Percentiles rank a stretch among this genome's conserved stretches.
phyloP scores from a whole-genome alignment of 2,797 vertebrate genomes.

The Myripristis murdjan region DNA sequence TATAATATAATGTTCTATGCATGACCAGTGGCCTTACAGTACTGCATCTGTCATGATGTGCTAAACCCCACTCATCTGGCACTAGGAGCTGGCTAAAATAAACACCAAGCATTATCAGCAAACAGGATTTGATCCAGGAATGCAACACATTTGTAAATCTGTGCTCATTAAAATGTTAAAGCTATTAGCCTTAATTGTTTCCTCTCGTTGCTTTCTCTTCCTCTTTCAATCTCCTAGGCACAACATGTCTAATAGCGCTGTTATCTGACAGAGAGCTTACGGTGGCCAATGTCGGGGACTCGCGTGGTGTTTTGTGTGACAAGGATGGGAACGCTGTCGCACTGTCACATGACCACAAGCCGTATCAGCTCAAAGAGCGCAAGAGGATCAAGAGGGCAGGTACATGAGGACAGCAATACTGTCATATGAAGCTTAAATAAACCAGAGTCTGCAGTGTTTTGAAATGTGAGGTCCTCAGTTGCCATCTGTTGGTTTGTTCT shows the following conservation, averaged over 20 bases:
- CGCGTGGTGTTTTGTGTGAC: conserved; percentile 95
- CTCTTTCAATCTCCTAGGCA: conserved; percentile 83
- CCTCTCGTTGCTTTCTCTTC: neutral
- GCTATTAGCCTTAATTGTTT: neutral
- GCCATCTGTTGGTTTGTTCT: conserved; percentile 65
- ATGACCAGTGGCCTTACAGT: neutral
- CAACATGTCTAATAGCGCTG: conserved; percentile 94
- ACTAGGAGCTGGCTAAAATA: neutral
- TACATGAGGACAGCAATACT: conserved; percentile 68
- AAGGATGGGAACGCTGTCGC: conserved; percentile 97
- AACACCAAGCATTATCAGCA: neutral
- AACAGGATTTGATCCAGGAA: neutral
- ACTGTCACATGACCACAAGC: conserved; percentile 97
- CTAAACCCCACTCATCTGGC: neutral
- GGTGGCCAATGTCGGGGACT: conserved; percentile 97
- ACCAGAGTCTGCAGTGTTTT: neutral
- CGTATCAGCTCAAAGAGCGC: conserved; percentile 97
- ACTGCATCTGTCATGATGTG: neutral
- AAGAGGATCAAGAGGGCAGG: conserved; percentile 99
- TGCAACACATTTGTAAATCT: neutral
- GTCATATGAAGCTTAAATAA: neutral
- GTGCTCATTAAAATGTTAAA: neutral
- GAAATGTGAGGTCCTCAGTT: neutral
- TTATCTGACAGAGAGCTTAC: conserved; percentile 96
- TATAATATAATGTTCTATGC: neutral